A percentile compares a stretch with the other conserved stretches of the same genome.
Evolutionary conservation across 2,888 invertebrate species (phyloP).

Genomic region (Leucozona laternaria): DNA sequence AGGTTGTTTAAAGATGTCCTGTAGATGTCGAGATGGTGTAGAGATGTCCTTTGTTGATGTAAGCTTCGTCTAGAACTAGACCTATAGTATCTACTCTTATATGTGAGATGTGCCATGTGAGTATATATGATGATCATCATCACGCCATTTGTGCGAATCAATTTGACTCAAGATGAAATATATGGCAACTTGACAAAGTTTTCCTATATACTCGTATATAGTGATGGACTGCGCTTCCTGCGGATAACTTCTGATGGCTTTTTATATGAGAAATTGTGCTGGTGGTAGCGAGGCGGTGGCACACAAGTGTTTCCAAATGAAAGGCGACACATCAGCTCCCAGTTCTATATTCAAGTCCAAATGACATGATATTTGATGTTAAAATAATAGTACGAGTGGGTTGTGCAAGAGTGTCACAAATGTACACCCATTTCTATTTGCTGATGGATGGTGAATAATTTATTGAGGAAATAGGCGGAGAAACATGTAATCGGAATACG

Average conservation of each 20-base stretch:
- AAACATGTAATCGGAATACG: conserved; percentile 33
- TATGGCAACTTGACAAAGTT: conserved; percentile 11
- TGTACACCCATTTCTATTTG: conserved; percentile 18
- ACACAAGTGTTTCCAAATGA: conserved; percentile 54
- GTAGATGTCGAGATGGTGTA: background rate
- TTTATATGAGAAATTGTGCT: background rate
- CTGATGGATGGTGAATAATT: conserved; percentile 43
- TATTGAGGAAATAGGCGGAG: conserved; percentile 35
- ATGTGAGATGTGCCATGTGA: background rate
- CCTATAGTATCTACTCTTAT: background rate
- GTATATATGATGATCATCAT: conserved; percentile 22
- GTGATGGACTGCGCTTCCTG: conserved; percentile 3
- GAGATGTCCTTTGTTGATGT: conserved; percentile 4
- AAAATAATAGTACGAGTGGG: conserved; percentile 43
- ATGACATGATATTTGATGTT: conserved; percentile 60
- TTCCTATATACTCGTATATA: background rate
- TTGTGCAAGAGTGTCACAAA: conserved; percentile 15
- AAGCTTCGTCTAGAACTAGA: background rate
- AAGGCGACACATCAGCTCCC: conserved; percentile 28
- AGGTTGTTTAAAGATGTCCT: background rate
- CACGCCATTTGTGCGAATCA: conserved; percentile 1
- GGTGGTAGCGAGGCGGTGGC: background rate
- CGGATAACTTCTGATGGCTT: background rate
- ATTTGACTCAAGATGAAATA: conserved; percentile 21
- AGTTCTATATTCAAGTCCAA: conserved; percentile 18